Conservation (phyloP, 2,888 invertebrate species). For the Lasioglossum vierecki region DNA sequence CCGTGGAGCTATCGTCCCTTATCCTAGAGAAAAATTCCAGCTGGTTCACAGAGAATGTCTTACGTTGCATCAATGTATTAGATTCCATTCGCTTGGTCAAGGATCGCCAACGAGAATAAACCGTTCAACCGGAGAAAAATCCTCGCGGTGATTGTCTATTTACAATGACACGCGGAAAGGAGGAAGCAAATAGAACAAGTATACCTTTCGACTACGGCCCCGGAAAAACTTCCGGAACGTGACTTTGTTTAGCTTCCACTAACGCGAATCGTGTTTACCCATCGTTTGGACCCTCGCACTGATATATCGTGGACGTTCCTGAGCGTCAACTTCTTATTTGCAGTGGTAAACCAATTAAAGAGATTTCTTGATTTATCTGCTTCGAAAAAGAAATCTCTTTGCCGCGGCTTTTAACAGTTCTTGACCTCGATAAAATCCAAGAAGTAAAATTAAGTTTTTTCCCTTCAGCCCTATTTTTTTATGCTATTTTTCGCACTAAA, state of each 20-base stretch:
- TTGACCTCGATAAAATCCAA: neutral
- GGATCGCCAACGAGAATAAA: conserved; percentile 35
- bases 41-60: conserved; percentile 21
- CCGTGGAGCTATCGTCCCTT: conserved; percentile 26
- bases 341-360: conserved; percentile 3
- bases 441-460: no score
- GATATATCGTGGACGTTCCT: neutral
- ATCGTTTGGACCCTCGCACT: conserved; percentile 14
- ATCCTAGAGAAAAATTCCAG: conserved; percentile 18
- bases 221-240: conserved; percentile 19
- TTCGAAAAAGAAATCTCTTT: neutral
- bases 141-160: conserved; percentile 29
- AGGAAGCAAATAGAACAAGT: neutral
- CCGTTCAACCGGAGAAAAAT: conserved; percentile 22
- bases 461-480: no score
- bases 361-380: neutral
- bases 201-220: neutral
- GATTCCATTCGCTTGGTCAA: conserved; percentile 31
- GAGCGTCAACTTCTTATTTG: neutral
- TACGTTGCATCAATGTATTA: conserved; percentile 46
- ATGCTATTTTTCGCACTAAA: no score
- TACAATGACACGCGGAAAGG: conserved; percentile 3
- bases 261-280: conserved; percentile 1
- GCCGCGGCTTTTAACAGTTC: neutral
- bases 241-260: conserved; percentile 14